Base-by-base conservation (phyloP, 2,888 invertebrate species). In the Agrotis segetum region DNA sequence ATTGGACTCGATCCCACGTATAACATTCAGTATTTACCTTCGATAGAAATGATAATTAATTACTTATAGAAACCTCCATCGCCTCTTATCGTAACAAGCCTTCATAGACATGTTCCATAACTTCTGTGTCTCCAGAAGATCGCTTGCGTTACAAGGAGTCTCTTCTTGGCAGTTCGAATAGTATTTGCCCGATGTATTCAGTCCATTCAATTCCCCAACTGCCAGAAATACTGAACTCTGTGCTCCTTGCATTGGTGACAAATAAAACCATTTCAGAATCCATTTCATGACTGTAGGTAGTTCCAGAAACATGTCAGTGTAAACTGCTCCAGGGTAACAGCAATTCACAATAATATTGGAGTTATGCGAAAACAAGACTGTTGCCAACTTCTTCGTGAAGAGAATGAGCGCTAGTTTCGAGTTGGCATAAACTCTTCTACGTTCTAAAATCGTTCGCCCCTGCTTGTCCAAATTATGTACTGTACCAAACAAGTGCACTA, bases 251-350 rank as follows among this genome's bases (percentile, higher is more conserved):
- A 85, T 94, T n/a, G 87, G 80, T 6, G 82, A 85, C 64, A 83
- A 70, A 40, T 87, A 88, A 13, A 85, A 55, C 1, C 85, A 55
- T 2, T 74, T 78, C 1, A 85, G 55, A 11, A 89, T n/a, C 29
- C 75, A 77, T 85, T 95, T 95, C 79, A 97, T 83, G 0, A 97
- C 96, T 71, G 95, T 95, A 1, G 97, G 97, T 1, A 97, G 96
- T 84, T 97, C 97, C 63, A 97, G 96, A 97, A 98, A 98, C 63
- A 98, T 98, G 24, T 97, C 98, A 0, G 97, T 97, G 89, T 97
- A 97, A 59, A 98, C 97, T 92, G 98, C 96, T 24, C 98, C 98
- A 0, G 98, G 98, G 93, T 98, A 98, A 63, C 98, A 92, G 83
- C 97, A 98, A 89, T 98, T 98, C 0, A 97, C 98, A 0, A 98